Conservation (phyloP, 2,888 invertebrate genomes). For the Drosophila ezoana region DNA sequence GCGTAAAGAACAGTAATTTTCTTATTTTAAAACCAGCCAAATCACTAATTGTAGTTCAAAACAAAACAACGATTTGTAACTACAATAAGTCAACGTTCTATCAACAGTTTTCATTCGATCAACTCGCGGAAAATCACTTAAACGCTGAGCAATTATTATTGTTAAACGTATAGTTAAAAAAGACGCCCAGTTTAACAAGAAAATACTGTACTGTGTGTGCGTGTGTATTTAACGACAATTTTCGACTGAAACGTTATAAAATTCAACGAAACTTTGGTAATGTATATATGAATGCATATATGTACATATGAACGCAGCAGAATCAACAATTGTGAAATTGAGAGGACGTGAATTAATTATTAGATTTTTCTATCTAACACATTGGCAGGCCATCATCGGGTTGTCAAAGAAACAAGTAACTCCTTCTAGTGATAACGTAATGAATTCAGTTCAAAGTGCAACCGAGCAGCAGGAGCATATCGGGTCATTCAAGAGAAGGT, state of each 20-base stretch:
- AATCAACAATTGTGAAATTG: conserved; percentile 8
- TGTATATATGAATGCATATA: background rate
- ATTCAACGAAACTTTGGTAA: background rate
- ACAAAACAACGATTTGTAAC: conserved; percentile 4
- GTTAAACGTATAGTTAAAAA: background rate
- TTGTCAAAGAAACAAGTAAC: conserved; percentile 28
- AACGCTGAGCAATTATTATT: background rate
- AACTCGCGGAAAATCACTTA: conserved; percentile 3
- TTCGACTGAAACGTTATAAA: background rate
- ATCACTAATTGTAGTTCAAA: conserved; percentile 7
- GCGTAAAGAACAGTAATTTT: conserved; percentile 25
- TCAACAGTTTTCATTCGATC: background rate
- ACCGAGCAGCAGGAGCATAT: conserved; percentile 64
- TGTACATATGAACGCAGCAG: background rate
- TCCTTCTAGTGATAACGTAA: conserved; percentile 66
- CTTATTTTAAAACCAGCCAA: conserved; percentile 10
- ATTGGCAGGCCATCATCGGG: conserved; percentile 9
- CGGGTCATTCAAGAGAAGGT: conserved; percentile 66
- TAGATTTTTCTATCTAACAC: conserved; percentile 1
- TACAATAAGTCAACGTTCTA: background rate
- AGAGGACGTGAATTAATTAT: background rate
- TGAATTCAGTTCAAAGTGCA: conserved; percentile 78
- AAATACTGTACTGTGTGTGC: background rate
- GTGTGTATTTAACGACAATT: background rate
- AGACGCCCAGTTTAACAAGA: background rate